phyloP scores from a whole-genome alignment of 1,140 invertebrate genomes.

The Eriosoma lanigerum region DNA sequence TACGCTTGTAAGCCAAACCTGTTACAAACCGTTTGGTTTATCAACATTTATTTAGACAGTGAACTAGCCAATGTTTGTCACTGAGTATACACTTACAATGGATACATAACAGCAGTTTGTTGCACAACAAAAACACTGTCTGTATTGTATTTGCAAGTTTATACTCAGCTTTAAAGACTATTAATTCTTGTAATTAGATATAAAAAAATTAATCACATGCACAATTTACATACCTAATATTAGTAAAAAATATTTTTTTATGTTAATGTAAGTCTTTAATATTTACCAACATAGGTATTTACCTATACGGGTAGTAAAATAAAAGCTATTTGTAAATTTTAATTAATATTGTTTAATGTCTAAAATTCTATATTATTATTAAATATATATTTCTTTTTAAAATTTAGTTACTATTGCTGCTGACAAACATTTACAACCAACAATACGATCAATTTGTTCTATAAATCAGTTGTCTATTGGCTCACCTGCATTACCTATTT shows the following conservation, averaged over 20 bases:
- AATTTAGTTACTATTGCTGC: constrained; percentile 25
- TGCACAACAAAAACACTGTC: too few relatives aligned
- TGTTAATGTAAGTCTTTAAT: neutral
- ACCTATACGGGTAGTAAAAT: neutral
- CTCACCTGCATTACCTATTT: constrained; percentile 7
- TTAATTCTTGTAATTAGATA: too few relatives aligned
- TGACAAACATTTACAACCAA: constrained; percentile 15
- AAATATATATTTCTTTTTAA: neutral
- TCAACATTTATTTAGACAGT: too few relatives aligned
- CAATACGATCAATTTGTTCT: constrained; percentile 7
- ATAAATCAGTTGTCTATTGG: neutral
- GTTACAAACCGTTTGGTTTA: too few relatives aligned
- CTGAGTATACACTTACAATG: too few relatives aligned
- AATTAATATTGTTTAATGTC: neutral
- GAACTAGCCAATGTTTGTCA: too few relatives aligned
- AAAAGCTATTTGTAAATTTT: neutral
- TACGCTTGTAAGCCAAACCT: too few relatives aligned
- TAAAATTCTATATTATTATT: neutral
- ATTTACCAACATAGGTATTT: neutral
- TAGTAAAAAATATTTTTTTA: neutral
- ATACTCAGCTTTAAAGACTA: too few relatives aligned
- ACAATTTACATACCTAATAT: too few relatives aligned
- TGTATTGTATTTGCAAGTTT: too few relatives aligned
- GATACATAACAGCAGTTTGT: too few relatives aligned
- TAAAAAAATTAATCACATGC: too few relatives aligned